Conservation (phyloP, 1,140 invertebrate species). For the Drosophila neocordata region DNA sequence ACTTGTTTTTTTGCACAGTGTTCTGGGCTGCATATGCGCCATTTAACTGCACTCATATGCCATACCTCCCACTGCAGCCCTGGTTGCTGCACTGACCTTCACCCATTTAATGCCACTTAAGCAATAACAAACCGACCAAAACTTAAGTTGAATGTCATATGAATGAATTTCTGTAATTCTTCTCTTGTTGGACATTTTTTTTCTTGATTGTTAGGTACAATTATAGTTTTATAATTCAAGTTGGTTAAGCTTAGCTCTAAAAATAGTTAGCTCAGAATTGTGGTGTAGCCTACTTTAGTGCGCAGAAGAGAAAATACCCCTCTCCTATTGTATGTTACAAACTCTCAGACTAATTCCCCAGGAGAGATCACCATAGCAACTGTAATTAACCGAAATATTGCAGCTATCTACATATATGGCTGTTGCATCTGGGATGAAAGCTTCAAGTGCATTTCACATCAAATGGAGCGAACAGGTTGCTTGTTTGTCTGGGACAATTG, state of each 20-base stretch:
- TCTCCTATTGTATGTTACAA: neutral
- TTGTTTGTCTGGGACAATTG: neutral
- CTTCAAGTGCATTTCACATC: constrained; percentile 3
- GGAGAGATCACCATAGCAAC: constrained; percentile 16
- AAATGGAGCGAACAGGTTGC: constrained; percentile 19
- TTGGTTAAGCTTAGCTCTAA: neutral
- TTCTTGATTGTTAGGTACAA: no score
- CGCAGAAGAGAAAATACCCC: neutral
- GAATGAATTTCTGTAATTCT: constrained; percentile 6
- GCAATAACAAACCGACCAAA: constrained; percentile 50
- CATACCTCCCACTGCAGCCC: constrained; percentile 12
- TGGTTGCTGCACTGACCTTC: constrained; percentile 58
- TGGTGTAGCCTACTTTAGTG: constrained; percentile 18
- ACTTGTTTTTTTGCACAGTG: neutral
- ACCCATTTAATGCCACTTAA: constrained; percentile 68
- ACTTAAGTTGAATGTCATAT: constrained; percentile 62
- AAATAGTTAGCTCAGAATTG: constrained; percentile 6
- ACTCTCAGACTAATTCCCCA: neutral
- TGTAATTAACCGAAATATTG: neutral
- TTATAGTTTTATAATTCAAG: neutral
- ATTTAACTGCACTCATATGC: neutral
- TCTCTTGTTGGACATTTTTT: neutral
- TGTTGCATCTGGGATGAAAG: constrained; percentile 3
- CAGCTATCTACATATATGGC: neutral
- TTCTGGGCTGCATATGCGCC: neutral